phyloP scores from a whole-genome alignment of 2,113 vertebrate genomes.

The Lycaon pictus region DNA sequence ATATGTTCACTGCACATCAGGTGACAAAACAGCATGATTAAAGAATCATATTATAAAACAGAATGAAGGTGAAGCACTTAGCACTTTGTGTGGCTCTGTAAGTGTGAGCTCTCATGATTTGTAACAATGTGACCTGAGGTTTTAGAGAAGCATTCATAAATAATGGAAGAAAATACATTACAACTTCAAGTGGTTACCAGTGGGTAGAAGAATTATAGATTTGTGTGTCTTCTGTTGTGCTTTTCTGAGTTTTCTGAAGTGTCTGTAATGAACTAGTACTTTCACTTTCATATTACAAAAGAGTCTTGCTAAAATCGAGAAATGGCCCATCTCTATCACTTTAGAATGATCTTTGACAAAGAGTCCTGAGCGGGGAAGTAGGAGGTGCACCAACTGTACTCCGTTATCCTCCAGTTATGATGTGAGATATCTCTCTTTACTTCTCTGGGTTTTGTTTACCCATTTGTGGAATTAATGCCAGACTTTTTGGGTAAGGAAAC shows the following conservation, averaged over 20 bases:
- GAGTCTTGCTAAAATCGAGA: not conserved
- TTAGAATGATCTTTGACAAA: not conserved
- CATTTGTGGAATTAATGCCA: not conserved
- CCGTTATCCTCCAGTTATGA: not conserved
- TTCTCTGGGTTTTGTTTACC: not conserved
- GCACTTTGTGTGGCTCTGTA: not conserved
- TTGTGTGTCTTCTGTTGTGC: not conserved
- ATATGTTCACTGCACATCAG: not conserved
- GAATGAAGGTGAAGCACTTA: not conserved
- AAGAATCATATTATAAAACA: not conserved
- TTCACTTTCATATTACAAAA: not conserved
- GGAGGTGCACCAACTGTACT: fast-evolving
- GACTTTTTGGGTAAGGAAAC: not conserved
- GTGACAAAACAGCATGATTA: not conserved
- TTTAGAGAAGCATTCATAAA: not conserved
- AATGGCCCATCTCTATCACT: not conserved
- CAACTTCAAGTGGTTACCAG: not conserved
- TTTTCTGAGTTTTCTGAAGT: not conserved
- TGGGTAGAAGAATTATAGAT: not conserved
- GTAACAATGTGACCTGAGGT: not conserved
- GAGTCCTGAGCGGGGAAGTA: fast-evolving
- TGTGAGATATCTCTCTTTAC: too few relatives aligned
- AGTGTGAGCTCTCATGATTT: not conserved
- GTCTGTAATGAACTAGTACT: not conserved
- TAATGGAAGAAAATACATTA: slow-evolving; percentile 1